Evolutionary conservation across 2,888 invertebrate species (phyloP), one percentile per base, ranked within the genome.

Genomic region (Zygothrica quintamaculata): DNA sequence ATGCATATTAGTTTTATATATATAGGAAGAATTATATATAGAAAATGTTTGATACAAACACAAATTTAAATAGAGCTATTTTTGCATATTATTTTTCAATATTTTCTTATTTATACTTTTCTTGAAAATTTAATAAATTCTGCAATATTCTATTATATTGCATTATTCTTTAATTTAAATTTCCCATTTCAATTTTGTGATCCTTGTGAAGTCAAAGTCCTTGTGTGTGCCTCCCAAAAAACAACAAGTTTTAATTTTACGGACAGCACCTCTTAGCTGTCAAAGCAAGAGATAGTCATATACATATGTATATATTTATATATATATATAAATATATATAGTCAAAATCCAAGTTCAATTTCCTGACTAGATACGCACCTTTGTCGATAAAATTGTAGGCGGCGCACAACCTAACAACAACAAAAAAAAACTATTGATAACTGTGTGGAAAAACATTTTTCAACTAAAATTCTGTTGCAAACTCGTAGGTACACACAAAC

Each of bases 361-460:
- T 42, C 48, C 73, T 29, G 59, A 46, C 55, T 60, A 69, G 69
- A 78, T 48, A 62, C 42, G 62, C 77, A 82, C 82, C 79, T 85
- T 69, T 75, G 59, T 69, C 68, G 61, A 72, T 61, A 65, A 72
- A 69, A 40, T 64, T 56, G 22, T 29, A 34, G 39, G 34, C 37
- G 29, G 18, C 43, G 37, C 59, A 50, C n/a, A 34, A 34, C 58
- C 59, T 42, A 8, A 34, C 37, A 58, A 50, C 18, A 53, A n/a
- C n/a, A n/a, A n/a, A n/a, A n/a, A n/a, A 44, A 57, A 80, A 67
- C 84, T 80, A 78, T 81, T 74, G 66, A 67, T 58, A 71, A 56
- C 71, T 52, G 31, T 48, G 59, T 34, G 13, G 34, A 34, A 37
- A 16, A 16, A 16, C n/a, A n/a, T n/a, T 37, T 15, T 50, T 42